Evolutionary conservation across 2,113 vertebrate species (phyloP), one percentile per base, ranked within the genome.

Genomic region (Ranitomeya variabilis): DNA sequence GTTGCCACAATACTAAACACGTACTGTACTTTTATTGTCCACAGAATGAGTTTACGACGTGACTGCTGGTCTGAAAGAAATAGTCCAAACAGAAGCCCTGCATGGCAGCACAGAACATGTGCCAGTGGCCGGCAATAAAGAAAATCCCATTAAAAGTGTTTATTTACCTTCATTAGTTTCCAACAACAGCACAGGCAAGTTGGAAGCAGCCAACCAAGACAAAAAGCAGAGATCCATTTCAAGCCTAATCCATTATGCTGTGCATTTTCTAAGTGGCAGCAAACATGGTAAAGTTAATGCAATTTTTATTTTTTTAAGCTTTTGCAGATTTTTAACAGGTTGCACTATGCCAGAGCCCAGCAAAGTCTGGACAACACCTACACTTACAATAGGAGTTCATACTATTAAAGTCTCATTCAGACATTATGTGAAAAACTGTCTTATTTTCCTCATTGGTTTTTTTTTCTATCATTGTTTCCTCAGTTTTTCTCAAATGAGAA

Each of bases 121-220:
- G 74, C 82, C 87, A 84, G 73, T 89, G 87, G 82, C 82, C 83
- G 57, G 37, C 81, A 79, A 85, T 89, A 89, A 89, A 83, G 82
- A 89, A 83, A 88, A 85, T 85, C 82, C 87, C 74, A 89, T 89
- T 89, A 89, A 85, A 89, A 78, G 87, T 79, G 81, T 89, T 89
- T 89, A 89, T 89, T 89, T 88, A 88, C 87, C 83, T 89, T 89
- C 59, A 79, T 85, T 85, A 85, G 73, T 89, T 85, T 85, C 82
- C 62, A 89, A 83, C 81, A 74, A 89, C 82, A 83, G 71, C 67
- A 79, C 74, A 80, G 71, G 71, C 80, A 18, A 66, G 45, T 89
- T 85, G 82, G 82, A 89, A 89, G 37, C 87, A 89, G 81, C 73
- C 87, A 89, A 85, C 71, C 64, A 71, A 77, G 87, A 89, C 73